Conservation (phyloP, 2,113 vertebrate genomes). For the Rhynchomys soricoides region DNA sequence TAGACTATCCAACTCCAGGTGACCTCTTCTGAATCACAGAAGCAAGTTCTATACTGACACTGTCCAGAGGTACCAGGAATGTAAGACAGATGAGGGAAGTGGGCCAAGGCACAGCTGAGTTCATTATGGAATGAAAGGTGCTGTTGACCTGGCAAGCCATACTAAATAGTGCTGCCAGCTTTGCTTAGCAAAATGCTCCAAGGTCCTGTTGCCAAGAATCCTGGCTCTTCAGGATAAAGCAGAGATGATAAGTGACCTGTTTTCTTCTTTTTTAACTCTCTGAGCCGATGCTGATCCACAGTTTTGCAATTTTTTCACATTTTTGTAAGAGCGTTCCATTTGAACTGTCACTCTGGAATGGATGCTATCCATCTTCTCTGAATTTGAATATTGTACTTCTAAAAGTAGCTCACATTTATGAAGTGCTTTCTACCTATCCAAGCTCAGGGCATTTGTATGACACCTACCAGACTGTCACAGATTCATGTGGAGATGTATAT, state of each 20-base stretch:
- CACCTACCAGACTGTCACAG: not conserved
- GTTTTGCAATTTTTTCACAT: constrained; percentile 20
- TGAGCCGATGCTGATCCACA: not conserved
- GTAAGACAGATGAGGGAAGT: not conserved
- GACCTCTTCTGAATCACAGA: not conserved
- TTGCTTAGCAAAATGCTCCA: not conserved
- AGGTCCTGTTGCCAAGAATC: not conserved
- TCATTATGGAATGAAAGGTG: not conserved
- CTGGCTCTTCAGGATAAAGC: not conserved
- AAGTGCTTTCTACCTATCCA: not conserved
- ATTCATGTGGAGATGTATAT: not conserved
- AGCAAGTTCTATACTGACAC: not conserved
- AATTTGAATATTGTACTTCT: not conserved
- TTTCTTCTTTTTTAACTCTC: not conserved
- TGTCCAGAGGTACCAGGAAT: not conserved
- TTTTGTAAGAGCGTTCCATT: not conserved
- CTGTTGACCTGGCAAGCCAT: not conserved
- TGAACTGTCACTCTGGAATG: not conserved
- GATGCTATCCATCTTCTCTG: not conserved
- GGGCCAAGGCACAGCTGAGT: not conserved
- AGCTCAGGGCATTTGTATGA: not conserved
- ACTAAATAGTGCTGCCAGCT: not conserved
- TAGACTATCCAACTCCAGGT: not conserved
- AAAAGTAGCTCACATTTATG: not conserved
- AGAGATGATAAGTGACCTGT: not conserved